Evolutionary conservation across 2,888 invertebrate genomes (phyloP), one percentile per base, ranked within the genome.

Genomic region (Torymus tubicola): DNA sequence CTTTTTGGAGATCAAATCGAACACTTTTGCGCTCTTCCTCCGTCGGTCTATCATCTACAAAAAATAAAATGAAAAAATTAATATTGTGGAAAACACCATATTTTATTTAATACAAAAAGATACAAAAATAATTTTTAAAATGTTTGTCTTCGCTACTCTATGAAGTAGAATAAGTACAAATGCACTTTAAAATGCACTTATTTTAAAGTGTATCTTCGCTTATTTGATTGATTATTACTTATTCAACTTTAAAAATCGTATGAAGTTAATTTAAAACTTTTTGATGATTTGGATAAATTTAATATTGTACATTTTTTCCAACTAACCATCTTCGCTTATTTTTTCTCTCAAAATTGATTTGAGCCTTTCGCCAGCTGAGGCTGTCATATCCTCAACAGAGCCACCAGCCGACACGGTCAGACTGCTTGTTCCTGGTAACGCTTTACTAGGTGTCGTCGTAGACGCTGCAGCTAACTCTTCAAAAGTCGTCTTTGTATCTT

Each of bases 21-120:
- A 96, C 96, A 87, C 95, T 96, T 88, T 96, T 96, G 81, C 94
- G 94, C 79, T 96, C 95, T 55, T 95, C 96, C 81, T 96, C 96
- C 81, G 93, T 92, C 84, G 87, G 89, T 78, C 86, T 87, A 78
- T 90, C 89, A 69, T 90, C 91, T 90, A 85, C 65, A 60, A 24
- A 63, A 0, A 70, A 42, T 4, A 42, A 42, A 42, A 4, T 5
- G 42, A 42, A 42, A 42, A 42, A 42, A 42, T 8, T 42, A 1
- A 42, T 42, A 42, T 42, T 1, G 42, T 42, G 10, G 8, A 42
- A 42, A 42, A 42, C 42, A 8, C 8, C 1, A 42, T 42, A 42
- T 42, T 42, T 42, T 42, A 42, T 42, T 42, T 42, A 42, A 8
- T 42, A n/a, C n/a, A n/a, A n/a, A n/a, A n/a, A n/a, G n/a, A n/a